phyloP scores from a whole-genome alignment of 2,113 vertebrate species.

The Petaurus breviceps region DNA sequence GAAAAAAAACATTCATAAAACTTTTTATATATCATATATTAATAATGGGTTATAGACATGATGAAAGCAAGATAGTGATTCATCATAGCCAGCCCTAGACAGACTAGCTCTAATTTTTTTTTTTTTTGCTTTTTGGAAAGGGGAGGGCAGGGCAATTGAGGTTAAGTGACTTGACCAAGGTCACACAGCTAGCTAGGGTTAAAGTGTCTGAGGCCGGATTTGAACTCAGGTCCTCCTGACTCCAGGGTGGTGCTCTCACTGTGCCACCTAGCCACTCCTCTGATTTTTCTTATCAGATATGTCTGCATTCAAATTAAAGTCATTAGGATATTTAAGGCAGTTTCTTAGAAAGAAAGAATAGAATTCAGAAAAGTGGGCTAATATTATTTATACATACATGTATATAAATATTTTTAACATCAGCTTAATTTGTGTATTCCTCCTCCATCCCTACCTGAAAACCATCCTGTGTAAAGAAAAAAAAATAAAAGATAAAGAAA shows the following conservation, averaged over 20 bases:
- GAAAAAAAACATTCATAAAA: background rate
- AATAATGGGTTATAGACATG: background rate
- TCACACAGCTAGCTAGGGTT: no score
- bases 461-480: background rate
- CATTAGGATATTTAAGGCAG: background rate
- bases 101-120: background rate
- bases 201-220: no score
- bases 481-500: background rate
- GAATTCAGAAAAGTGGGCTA: background rate
- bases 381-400: background rate
- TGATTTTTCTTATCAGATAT: slow-evolving; percentile 10
- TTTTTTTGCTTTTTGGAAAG: background rate
- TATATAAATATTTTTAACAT: background rate
- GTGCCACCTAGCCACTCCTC: no score
- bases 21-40: background rate
- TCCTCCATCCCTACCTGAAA: background rate
- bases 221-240: no score
- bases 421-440: background rate
- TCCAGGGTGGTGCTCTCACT: no score
- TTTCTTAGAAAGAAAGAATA: background rate
- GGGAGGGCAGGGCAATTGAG: no score
- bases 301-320: slow-evolving; percentile 7
- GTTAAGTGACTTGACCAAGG: no score
- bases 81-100: background rate
- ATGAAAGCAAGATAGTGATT: background rate